Base-by-base conservation (phyloP, 2,797 vertebrate genomes). In the Gallinago stenura region DNA sequence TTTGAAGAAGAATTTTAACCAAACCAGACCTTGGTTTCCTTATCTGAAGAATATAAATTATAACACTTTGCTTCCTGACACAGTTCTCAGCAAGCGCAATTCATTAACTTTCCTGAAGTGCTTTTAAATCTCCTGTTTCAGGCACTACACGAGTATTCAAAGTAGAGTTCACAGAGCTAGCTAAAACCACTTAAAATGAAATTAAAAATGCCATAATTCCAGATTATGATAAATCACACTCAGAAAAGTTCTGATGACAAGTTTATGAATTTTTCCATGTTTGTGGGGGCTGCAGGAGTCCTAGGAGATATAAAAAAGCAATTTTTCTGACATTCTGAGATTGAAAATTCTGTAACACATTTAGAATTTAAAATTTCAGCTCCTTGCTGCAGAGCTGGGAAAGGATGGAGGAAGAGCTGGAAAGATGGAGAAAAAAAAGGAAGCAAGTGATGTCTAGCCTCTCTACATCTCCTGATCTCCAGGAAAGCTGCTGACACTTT, bases 61-160 rank as follows among this genome's bases (percentile, higher is more conserved):
- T 48, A 90, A 66, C 56, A 64, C 35, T 87, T 53, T 43, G 5
- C 65, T 91, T 93, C 82, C 54, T 89, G 91, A 79, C 85, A 86
- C 12, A 70, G 83, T 90, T 93, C 70, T 87, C 86, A 89, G 91
- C 66, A 84, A 91, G 91, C 8, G 12, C 50, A 90, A 82, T 87
- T 95, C 95, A 95, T 95, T 95, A 94, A 64, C 73, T 89, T 75
- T 77, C 64, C 78, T 92, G 77, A 95, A 96, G 91, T 91, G 91
- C 70, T 95, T 96, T 94, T 94, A 89, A 88, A 87, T 77, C 83
- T 94, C 30, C 48, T 35, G 15, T 94, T 93, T 90, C 85, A 94
- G 94, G 83, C 86, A 83, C 85, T 93, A 78, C 89, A 76, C 82
- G 70, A 87, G 80, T 88, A 93, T 96, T 88, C 77, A 90, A 93